These are phyloP conservation scores for Hetaerina americana DNA, from an alignment of 1,140 invertebrate genomes.

Conservation along the genomic window DNA sequence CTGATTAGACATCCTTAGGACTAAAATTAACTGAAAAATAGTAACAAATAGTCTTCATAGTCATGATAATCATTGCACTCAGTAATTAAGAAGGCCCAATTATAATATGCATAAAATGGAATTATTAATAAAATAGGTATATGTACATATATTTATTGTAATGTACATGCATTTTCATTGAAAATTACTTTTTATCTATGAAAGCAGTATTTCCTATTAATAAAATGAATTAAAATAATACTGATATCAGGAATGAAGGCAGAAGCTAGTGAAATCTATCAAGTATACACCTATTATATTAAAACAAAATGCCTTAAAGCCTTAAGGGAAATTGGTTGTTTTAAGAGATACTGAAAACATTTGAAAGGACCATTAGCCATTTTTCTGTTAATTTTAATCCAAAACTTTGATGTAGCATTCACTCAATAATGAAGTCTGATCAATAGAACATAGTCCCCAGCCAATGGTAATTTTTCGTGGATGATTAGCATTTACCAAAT, in stretches of 20 bases:
- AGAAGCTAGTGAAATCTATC: background rate
- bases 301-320: background rate
- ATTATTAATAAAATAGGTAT: background rate
- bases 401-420: too few species aligned
- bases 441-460: too few species aligned
- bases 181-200: background rate
- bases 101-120: background rate
- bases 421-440: too few species aligned
- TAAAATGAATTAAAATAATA: background rate
- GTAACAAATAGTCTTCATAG: background rate
- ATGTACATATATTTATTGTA: background rate
- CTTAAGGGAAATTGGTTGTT: background rate
- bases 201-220: background rate
- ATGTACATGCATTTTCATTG: background rate
- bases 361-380: background rate
- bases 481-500: too few species aligned
- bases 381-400: too few species aligned
- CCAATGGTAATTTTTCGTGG: too few species aligned
- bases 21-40: background rate
- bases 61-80: background rate
- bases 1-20: background rate
- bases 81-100: background rate
- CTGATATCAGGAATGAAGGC: background rate
- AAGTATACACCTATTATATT: background rate
- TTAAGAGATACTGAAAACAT: background rate